These are phyloP conservation scores for Hypsopygia costalis DNA, from an alignment of 2,888 invertebrate species.

Conservation along the genomic window DNA sequence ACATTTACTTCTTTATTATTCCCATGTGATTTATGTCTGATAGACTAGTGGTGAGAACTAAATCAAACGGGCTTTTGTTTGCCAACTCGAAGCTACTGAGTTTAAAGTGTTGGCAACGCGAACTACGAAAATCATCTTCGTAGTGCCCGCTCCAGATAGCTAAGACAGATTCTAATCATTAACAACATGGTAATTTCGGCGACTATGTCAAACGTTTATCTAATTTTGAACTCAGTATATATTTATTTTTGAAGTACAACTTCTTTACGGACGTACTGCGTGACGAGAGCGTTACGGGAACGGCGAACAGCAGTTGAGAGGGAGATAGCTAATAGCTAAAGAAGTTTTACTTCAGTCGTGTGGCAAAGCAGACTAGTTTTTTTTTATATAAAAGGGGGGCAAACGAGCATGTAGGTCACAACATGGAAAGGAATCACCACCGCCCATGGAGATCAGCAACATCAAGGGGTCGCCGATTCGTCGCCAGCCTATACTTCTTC, in stretches of 20 bases:
- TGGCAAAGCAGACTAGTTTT: too few species aligned
- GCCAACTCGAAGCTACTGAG: constrained; percentile 57
- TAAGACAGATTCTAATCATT: constrained; percentile 40
- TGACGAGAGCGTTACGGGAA: too few species aligned
- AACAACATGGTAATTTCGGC: constrained; percentile 23
- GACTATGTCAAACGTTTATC: neutral
- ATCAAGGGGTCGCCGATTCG: too few species aligned
- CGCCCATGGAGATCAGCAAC: too few species aligned
- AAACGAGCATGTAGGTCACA: too few species aligned
- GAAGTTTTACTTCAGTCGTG: too few species aligned
- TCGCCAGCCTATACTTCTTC: too few species aligned
- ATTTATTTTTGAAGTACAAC: neutral
- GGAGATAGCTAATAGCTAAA: too few species aligned
- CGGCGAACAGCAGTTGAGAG: too few species aligned
- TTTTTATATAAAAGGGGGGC: too few species aligned
- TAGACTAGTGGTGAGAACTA: constrained; percentile 65
- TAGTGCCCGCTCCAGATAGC: constrained; percentile 28
- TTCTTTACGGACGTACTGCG: too few species aligned
- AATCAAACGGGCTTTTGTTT: constrained; percentile 62
- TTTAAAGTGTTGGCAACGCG: constrained; percentile 65
- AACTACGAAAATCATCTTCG: constrained; percentile 51
- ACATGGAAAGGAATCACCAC: too few species aligned
- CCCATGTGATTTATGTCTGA: constrained; percentile 44
- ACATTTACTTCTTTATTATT: constrained; percentile 21
- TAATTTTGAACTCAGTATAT: neutral